Base-by-base conservation (phyloP, 1,140 invertebrate species). In the Drosophila azteca region DNA sequence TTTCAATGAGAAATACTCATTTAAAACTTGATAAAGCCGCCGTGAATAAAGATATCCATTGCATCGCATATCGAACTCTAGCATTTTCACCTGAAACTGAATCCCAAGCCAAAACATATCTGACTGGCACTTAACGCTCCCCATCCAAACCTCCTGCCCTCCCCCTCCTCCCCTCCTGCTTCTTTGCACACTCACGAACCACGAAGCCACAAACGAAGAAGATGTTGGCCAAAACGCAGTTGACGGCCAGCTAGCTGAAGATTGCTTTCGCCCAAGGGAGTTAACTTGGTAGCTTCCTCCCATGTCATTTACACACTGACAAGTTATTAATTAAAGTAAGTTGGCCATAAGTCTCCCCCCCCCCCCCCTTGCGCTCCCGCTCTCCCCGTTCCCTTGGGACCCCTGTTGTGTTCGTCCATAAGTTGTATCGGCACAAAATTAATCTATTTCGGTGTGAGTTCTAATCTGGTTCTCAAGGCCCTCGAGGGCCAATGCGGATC, bases 291-390 rank as follows among this genome's bases (percentile, higher is more conserved):
- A 78, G 74, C 82, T 81, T 75, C 82, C 72, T 74, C 48, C 60
- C 83, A 88, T 87, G 83, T 87, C 83, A 87, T 87, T 87, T 87
- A 79, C 83, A 87, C 83, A 77, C 83, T 87, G 83, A 88, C 83
- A 88, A 88, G 83, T 88, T 88, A 88, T 88, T 88, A 88, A 88
- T 88, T 89, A 88, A 88, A 88, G 77, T 65, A 83, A 87, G 35
- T 39, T 39, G 35, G 35, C 11, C 35, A 39, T 39, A 13, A 39
- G 35, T 53, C n/a, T 5, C 17, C 15, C 50, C 2, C 22, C 22
- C 2, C 3, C 1, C 17, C 17, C 17, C 17, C 17, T 20, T 20
- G 17, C 17, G 17, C 17, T 20, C 17, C 17, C 22, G 22, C 3
- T 24, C 22, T 24, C 2, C 22, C 22, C 22, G 22, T 24, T 24